Evolutionary conservation across 2,113 vertebrate species (phyloP).

Genomic region (Neolamprologus sp.): DNA sequence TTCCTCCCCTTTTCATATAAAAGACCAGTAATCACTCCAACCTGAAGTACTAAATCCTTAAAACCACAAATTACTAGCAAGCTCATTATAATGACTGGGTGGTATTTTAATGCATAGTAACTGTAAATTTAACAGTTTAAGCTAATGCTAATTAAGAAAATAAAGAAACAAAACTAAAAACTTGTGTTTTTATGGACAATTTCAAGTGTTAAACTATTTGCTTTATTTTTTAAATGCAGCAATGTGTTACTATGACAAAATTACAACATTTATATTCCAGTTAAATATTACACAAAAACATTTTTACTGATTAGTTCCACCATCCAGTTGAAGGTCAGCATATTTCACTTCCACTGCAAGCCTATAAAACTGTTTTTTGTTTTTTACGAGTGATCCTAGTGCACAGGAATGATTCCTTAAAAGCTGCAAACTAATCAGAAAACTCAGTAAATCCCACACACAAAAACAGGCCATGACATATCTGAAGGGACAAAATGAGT

Average conservation of each 20-base stretch:
- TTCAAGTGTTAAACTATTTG: background rate
- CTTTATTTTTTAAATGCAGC: background rate
- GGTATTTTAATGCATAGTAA: background rate
- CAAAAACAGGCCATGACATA: background rate
- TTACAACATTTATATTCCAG: conserved; percentile 14
- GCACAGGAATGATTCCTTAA: background rate
- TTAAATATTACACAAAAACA: conserved; percentile 5
- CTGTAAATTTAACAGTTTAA: background rate
- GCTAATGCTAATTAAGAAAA: background rate
- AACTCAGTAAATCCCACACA: background rate
- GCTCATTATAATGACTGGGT: background rate
- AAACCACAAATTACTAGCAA: background rate
- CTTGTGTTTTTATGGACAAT: background rate
- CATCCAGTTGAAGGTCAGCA: background rate
- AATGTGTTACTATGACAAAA: background rate
- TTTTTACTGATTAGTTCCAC: conserved; percentile 12
- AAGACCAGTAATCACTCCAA: background rate
- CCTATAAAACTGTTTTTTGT: background rate
- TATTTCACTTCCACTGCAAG: background rate
- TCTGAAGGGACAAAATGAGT: background rate
- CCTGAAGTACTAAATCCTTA: background rate
- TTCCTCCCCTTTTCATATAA: background rate
- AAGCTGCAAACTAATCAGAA: conserved; percentile 15
- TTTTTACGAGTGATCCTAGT: background rate
- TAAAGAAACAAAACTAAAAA: background rate